A percentile compares a stretch with the other conserved stretches of the same genome.
phyloP scores from a whole-genome alignment of 2,113 vertebrate genomes.

The Zeus faber region DNA sequence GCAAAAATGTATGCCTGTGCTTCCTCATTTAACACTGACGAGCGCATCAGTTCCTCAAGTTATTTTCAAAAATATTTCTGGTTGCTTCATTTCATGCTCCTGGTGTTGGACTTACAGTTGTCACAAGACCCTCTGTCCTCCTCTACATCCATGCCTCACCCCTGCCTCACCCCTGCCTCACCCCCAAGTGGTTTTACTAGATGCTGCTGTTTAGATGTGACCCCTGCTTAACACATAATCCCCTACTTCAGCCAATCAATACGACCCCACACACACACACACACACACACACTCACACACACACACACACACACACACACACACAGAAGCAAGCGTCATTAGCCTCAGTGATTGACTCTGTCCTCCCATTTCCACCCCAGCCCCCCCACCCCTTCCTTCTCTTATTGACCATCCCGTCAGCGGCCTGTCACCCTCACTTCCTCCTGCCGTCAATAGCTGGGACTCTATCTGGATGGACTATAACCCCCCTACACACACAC shows the following conservation, averaged over 20 bases:
- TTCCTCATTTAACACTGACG: too few relatives aligned
- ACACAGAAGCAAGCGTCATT: conserved; percentile 52
- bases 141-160: too few relatives aligned
- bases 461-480: conserved; percentile 63
- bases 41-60: too few relatives aligned
- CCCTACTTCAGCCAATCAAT: conserved; percentile 42
- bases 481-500: conserved; percentile 2
- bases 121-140: too few relatives aligned
- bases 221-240: too few relatives aligned
- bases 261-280: conserved; percentile 13
- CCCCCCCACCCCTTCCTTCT: conserved; percentile 37
- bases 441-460: conserved; percentile 58
- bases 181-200: conserved; percentile 7
- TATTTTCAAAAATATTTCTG: too few relatives aligned
- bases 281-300: not conserved
- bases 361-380: conserved; percentile 37
- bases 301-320: not conserved
- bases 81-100: too few relatives aligned
- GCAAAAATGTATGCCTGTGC: too few relatives aligned
- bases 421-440: conserved; percentile 54
- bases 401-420: conserved; percentile 68
- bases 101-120: too few relatives aligned
- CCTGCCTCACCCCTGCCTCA: too few relatives aligned
- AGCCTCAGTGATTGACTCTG: conserved; percentile 63
- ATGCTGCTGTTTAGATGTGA: conserved; percentile 24